Base-by-base conservation (phyloP, 2,113 vertebrate genomes). In the Balaeniceps rex region DNA sequence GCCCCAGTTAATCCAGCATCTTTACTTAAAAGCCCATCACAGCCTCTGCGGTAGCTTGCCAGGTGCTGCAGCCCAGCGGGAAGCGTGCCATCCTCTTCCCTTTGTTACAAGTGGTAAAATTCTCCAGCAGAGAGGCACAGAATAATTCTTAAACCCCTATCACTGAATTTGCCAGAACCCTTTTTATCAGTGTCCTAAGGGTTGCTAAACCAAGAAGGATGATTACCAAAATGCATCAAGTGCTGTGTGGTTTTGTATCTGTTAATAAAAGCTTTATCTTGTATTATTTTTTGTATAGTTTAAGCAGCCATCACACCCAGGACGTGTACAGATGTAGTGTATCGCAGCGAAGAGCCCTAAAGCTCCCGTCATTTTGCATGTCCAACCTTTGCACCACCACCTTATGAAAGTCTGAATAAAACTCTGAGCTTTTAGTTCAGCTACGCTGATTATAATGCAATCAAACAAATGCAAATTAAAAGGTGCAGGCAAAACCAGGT, bases 301-400 rank as follows among this genome's bases (percentile, higher is more conserved):
- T 36, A 31, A 42, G 33, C 2, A 13, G 11, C 44, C 24, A 2
- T 36, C 52, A 15, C n/a, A 26, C 34, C 38, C 26, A 24, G 17
- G n/a, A 34, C 2, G 33, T 2, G 22, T 21, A 23, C 26, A 7
- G 24, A 21, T 3, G 14, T 1, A 26, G 19, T 1, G 4, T 25
- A 25, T 4, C 18, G 4, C 38, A 42, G 64, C 26, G 7, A 5
- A n/a, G 0, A 22, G 21, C 78, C 51, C 51, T 15, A 28, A 17
- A 60, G 17, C 58, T 60, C 58, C 44, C 29, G 25, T 11, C 22
- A 5, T 9, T 47, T 19, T 10, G 26, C 40, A 44, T 1, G 2
- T 42, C 17, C 46, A 11, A 11, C 38, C 34, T 58, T 10, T 13
- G 47, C 26, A 21, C 19, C 31, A 38, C 17, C 40, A 24, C 23